A percentile compares a stretch with the other conserved stretches of the same genome.
These are phyloP conservation scores for Andricus curvator DNA, from an alignment of 2,888 invertebrate genomes.

Conservation along the genomic window DNA sequence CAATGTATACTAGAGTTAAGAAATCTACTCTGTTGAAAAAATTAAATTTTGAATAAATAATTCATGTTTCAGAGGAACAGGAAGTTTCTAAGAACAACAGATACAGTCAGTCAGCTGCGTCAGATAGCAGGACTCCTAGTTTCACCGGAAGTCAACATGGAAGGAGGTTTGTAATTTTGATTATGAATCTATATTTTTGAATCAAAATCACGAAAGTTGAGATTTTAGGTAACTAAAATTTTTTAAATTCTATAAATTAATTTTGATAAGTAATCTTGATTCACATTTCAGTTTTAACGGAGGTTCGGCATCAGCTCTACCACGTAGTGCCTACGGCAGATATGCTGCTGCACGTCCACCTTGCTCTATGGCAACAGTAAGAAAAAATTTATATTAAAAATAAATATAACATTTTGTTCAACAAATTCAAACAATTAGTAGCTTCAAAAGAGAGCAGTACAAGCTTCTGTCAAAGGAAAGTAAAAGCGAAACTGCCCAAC, in stretches of 20 bases:
- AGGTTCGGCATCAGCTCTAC: conserved; percentile 57
- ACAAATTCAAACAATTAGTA: too few species aligned
- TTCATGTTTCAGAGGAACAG: conserved; percentile 23
- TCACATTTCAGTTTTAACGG: conserved; percentile 66
- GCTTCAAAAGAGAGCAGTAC: too few species aligned
- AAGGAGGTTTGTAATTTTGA: conserved; percentile 14
- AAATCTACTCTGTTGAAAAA: too few species aligned
- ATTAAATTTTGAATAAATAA: too few species aligned
- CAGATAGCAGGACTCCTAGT: background rate
- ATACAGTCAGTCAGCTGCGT: conserved; percentile 12
- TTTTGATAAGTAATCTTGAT: too few species aligned
- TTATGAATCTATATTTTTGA: background rate
- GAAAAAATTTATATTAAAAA: conserved; percentile 51
- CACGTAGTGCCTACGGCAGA: conserved; percentile 78
- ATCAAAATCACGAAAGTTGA: too few species aligned
- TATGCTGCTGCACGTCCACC: conserved; percentile 83
- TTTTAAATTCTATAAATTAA: too few species aligned
- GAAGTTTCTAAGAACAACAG: background rate
- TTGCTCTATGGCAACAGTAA: conserved; percentile 85
- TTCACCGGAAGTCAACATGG: conserved; percentile 11
- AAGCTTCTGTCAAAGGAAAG: too few species aligned
- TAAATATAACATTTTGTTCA: background rate
- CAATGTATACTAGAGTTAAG: too few species aligned
- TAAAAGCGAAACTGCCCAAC: too few species aligned
- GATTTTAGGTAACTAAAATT: too few species aligned